Conservation (phyloP, 2,888 invertebrate species). For the Dione vanillae region DNA sequence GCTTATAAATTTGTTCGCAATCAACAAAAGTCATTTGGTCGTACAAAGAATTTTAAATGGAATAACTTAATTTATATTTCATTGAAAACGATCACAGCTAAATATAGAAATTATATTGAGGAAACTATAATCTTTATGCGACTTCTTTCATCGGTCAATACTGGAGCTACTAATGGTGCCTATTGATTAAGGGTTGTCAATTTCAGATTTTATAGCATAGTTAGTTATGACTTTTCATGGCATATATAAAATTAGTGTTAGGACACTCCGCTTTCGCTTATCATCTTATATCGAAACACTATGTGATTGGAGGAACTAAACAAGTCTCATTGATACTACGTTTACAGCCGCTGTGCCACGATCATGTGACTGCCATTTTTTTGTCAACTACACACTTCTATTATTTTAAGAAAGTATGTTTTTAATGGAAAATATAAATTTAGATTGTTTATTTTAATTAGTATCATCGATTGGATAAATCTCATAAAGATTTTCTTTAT, state of each 20-base stretch:
- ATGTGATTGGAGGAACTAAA: too few species aligned
- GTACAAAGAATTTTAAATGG: constrained; percentile 18
- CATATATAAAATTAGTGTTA: neutral
- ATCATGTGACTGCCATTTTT: too few species aligned
- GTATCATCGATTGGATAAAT: too few species aligned
- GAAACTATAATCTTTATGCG: constrained; percentile 28
- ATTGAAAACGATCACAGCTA: constrained; percentile 16
- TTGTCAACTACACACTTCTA: too few species aligned
- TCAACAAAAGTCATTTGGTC: constrained; percentile 17
- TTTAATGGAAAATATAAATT: too few species aligned
- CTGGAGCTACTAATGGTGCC: neutral
- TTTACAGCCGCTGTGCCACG: too few species aligned
- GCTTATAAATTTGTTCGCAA: constrained; percentile 23
- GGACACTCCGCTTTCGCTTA: neutral
- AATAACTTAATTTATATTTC: constrained; percentile 29
- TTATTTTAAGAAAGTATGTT: too few species aligned
- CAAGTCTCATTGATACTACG: too few species aligned
- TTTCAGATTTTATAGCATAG: neutral
- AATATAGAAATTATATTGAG: constrained; percentile 24
- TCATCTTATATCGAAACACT: too few species aligned
- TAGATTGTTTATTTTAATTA: too few species aligned
- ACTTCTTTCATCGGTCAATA: constrained; percentile 29
- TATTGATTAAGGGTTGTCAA: constrained; percentile 8
- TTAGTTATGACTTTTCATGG: too few species aligned
- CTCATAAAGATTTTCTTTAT: too few species aligned